These are phyloP conservation scores for Cylloceria caligata DNA, from an alignment of 2,888 invertebrate species.

Conservation along the genomic window DNA sequence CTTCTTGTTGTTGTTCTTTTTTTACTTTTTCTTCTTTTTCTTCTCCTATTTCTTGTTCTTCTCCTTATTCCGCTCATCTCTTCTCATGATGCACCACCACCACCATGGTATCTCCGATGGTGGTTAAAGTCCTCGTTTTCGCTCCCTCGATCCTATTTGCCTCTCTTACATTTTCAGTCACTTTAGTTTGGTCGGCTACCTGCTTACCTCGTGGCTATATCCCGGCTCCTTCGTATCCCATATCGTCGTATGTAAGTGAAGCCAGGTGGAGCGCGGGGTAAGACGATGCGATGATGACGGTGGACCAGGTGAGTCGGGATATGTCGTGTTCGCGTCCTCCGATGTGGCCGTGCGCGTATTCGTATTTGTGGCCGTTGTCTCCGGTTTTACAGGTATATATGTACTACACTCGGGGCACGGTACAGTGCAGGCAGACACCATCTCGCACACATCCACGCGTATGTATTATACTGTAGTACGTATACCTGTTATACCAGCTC, in stretches of 20 bases:
- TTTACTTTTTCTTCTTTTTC: constrained; percentile 67
- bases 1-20: constrained; percentile 64
- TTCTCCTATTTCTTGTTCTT: constrained; percentile 41
- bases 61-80: constrained; percentile 62
- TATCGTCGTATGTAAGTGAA: constrained; percentile 77
- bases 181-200: constrained; percentile 81
- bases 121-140: constrained; percentile 46
- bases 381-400: constrained; percentile 25
- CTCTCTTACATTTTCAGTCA: constrained; percentile 74
- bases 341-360: constrained; percentile 7
- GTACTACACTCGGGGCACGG: not conserved
- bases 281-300: constrained; percentile 40
- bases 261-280: constrained; percentile 73
- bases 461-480: constrained; percentile 41
- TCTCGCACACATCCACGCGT: constrained; percentile 10
- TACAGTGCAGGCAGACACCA: constrained; percentile 7
- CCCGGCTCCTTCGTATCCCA: constrained; percentile 70
- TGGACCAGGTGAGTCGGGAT: constrained; percentile 53
- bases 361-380: constrained; percentile 45
- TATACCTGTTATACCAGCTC: constrained; percentile 61
- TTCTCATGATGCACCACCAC: constrained; percentile 29
- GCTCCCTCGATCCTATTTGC: constrained; percentile 39
- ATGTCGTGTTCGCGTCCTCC: constrained; percentile 40
- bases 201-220: constrained; percentile 75
- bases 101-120: constrained; percentile 25